A percentile compares a stretch with the other conserved stretches of the same genome.
These are phyloP conservation scores for Drosophila mojavensis DNA, from an alignment of 1,140 invertebrate genomes.

Conservation along the genomic window DNA sequence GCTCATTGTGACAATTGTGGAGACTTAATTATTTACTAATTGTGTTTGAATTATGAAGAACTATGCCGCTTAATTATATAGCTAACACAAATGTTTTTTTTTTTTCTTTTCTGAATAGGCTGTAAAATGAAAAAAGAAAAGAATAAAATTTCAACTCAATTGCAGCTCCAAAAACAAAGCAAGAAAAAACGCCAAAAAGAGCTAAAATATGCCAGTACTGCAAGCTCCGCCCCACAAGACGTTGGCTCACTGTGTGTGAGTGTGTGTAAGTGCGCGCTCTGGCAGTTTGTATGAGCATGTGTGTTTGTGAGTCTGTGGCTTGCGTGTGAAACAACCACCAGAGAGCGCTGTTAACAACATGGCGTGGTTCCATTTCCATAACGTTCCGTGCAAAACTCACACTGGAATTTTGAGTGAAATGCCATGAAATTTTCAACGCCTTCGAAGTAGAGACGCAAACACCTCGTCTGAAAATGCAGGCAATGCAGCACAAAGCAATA, in stretches of 20 bases:
- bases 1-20: constrained; percentile 63
- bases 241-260: constrained; percentile 3
- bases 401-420: constrained; percentile 70
- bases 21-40: constrained; percentile 77
- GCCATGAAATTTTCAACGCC: constrained; percentile 51
- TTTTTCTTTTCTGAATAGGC: constrained; percentile 13
- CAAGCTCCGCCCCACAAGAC: constrained; percentile 60
- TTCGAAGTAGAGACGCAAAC: constrained; percentile 58
- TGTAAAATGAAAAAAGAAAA: constrained; percentile 16
- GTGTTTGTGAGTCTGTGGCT: not conserved
- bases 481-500: constrained; percentile 2
- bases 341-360: constrained; percentile 52
- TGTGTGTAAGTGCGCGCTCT: constrained; percentile 4
- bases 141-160: constrained; percentile 24
- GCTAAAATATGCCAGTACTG: not conserved
- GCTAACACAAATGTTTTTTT: constrained; percentile 58
- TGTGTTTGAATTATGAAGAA: constrained; percentile 75
- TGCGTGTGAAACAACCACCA: constrained; percentile 37
- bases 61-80: constrained; percentile 65
- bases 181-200: not conserved
- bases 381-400: constrained; percentile 45
- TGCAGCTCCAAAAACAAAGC: constrained; percentile 20
- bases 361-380: constrained; percentile 72
- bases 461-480: constrained; percentile 2
- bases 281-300: constrained; percentile 2